A percentile compares a stretch with the other conserved stretches of the same genome.
Evolutionary conservation across 1,140 invertebrate genomes (phyloP).

Genomic region (Drosophila pallidifrons): DNA sequence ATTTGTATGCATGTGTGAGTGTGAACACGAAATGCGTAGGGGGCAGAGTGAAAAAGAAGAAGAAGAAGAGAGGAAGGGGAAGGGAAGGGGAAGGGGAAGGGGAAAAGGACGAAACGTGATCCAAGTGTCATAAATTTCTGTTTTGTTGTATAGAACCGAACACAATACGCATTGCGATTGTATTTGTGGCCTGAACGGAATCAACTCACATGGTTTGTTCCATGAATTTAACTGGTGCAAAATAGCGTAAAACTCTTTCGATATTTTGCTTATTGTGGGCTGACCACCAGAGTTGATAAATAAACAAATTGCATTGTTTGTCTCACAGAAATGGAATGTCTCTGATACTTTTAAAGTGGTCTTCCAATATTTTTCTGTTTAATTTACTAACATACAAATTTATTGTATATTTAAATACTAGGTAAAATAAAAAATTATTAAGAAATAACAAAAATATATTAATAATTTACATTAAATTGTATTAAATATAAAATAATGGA

Average conservation of each 20-base stretch:
- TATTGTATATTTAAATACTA: too few species aligned
- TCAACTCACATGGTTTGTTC: conserved; percentile 9
- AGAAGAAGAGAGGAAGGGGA: neutral
- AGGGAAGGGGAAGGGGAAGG: neutral
- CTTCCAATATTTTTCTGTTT: neutral
- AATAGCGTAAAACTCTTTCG: conserved; percentile 2
- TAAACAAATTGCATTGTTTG: conserved; percentile 3
- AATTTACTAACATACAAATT: neutral
- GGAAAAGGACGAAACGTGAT: conserved; percentile 20
- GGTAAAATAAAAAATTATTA: too few species aligned
- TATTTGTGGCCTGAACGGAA: conserved; percentile 28
- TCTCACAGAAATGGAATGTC: neutral
- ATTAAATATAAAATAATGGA: too few species aligned
- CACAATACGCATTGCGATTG: conserved; percentile 42
- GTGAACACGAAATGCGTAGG: neutral
- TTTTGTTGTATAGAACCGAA: conserved; percentile 26
- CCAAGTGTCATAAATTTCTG: conserved; percentile 62
- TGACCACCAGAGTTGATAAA: conserved; percentile 8
- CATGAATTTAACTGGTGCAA: conserved; percentile 1
- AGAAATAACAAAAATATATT: too few species aligned
- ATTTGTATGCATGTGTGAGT: conserved; percentile 32
- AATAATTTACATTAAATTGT: too few species aligned
- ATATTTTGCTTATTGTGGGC: neutral
- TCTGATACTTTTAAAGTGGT: neutral
- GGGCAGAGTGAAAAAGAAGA: neutral